phyloP scores from a whole-genome alignment of 2,113 vertebrate species.

The Epinephelus lanceolatus region DNA sequence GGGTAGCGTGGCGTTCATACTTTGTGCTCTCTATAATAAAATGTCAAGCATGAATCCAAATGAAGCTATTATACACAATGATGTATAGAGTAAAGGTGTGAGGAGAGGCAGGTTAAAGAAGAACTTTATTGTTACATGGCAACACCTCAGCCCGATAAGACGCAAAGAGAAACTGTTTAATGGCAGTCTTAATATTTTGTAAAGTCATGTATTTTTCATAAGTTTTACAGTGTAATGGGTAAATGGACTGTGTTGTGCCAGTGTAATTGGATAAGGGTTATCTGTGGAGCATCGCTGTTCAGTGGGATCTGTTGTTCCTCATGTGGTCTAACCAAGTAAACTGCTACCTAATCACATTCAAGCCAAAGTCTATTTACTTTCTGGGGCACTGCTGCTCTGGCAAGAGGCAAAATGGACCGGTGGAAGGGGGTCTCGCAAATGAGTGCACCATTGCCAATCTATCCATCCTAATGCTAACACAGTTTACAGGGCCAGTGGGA shows the following conservation, averaged over 20 bases:
- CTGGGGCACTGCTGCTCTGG: slow-evolving; percentile 71
- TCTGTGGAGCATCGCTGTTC: slow-evolving; percentile 79
- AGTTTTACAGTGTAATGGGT: slow-evolving; percentile 72
- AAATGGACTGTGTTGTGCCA: slow-evolving; percentile 71
- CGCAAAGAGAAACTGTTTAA: background rate
- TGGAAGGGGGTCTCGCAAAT: slow-evolving; percentile 61
- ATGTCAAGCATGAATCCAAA: slow-evolving; percentile 7
- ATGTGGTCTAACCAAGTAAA: slow-evolving; percentile 80
- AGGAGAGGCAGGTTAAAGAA: background rate
- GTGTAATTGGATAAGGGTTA: slow-evolving; percentile 83
- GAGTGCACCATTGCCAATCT: slow-evolving; percentile 62
- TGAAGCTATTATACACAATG: background rate
- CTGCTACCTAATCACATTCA: slow-evolving; percentile 80
- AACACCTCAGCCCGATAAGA: background rate
- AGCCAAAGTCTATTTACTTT: slow-evolving; percentile 78
- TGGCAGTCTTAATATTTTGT: slow-evolving; percentile 16
- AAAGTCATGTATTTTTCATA: slow-evolving; percentile 56
- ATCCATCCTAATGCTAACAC: slow-evolving; percentile 74
- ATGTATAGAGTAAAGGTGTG: background rate
- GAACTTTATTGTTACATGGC: background rate
- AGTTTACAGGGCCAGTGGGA: slow-evolving; percentile 74
- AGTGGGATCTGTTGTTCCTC: slow-evolving; percentile 79
- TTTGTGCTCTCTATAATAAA: background rate
- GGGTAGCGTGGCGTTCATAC: background rate
- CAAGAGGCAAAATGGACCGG: slow-evolving; percentile 59